Evolutionary conservation across 2,113 vertebrate genomes (phyloP), one percentile per base, ranked within the genome.

Genomic region (Holacanthus passer): DNA sequence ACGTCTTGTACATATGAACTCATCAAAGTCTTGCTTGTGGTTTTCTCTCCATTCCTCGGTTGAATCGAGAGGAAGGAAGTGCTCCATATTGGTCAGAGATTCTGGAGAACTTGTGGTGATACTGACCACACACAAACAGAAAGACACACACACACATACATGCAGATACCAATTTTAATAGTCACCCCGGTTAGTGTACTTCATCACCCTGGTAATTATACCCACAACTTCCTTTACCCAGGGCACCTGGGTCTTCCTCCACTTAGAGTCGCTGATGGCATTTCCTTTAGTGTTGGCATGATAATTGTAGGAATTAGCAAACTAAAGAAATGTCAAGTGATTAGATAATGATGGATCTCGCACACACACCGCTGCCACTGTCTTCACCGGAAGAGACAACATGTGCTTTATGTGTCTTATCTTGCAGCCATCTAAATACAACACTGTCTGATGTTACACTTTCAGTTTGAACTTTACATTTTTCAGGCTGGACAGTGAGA

Each of bases 101-200:
- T 7, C 63, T 73, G 63, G 64, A 85, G 74, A 82, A 76, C 39
- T 74, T 81, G 83, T 47, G 89, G 79, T 67, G 59, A 78, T 31
- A 19, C 22, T 76, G 86, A 71, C 82, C 48, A 22, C 67, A 85
- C n/a, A 8, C 71, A 82, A 19, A 70, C 53, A 79, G 22, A 76
- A 35, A 77, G 16, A 82, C 29, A 79, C 50, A 73, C 74, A 58
- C 58, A 41, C 63, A 41, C 32, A 64, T 22, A 45, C 37, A 74
- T 7, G 8, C 58, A 73, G 63, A 89, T 85, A 59, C 82, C 80
- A 53, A 52, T 41, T 89, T 81, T 62, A 80, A 68, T 62, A 90
- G 84, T 91, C 82, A 89, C 55, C 58, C 60, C 64, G 65, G 89
- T 90, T 91, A 90, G 37, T 63, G 53, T 68, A 20, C 67, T 77